These are phyloP conservation scores for Limonius californicus DNA, from an alignment of 1,140 invertebrate species.

Conservation along the genomic window DNA sequence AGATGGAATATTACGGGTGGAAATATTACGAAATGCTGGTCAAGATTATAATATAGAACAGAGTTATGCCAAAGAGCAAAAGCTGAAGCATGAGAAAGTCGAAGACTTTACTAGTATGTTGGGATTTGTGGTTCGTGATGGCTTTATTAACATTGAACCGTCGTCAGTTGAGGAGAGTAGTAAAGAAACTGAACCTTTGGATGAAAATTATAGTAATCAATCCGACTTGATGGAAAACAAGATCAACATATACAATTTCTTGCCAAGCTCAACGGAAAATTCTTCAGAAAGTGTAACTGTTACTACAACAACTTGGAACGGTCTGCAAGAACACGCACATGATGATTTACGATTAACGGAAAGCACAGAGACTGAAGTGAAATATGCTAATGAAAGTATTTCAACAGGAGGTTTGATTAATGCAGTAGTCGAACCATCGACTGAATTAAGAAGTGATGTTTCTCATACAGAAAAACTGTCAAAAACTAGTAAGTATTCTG, in stretches of 20 bases:
- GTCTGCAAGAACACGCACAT: not conserved
- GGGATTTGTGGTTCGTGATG: slow-evolving; percentile 63
- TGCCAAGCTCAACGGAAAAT: not conserved
- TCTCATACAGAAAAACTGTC: no score
- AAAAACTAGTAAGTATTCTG: not conserved
- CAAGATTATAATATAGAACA: slow-evolving; percentile 73
- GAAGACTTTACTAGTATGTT: slow-evolving; percentile 63
- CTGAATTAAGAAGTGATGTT: not conserved
- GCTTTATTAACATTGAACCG: slow-evolving; percentile 70
- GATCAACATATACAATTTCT: not conserved
- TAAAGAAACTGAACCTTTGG: slow-evolving; percentile 44
- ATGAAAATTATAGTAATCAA: slow-evolving; percentile 20
- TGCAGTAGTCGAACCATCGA: not conserved
- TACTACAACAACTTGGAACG: not conserved
- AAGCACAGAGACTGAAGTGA: not conserved
- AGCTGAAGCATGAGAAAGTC: slow-evolving; percentile 62
- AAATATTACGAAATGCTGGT: slow-evolving; percentile 79
- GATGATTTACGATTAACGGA: not conserved
- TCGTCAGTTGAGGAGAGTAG: slow-evolving; percentile 54
- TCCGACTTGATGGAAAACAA: not conserved
- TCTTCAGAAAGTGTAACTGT: not conserved
- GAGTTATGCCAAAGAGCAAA: slow-evolving; percentile 76
- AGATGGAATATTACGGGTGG: slow-evolving; percentile 93
- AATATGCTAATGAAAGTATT: not conserved
- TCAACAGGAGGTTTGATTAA: not conserved